phyloP scores from a whole-genome alignment of 2,113 vertebrate species.

The Triplophysa rosa region DNA sequence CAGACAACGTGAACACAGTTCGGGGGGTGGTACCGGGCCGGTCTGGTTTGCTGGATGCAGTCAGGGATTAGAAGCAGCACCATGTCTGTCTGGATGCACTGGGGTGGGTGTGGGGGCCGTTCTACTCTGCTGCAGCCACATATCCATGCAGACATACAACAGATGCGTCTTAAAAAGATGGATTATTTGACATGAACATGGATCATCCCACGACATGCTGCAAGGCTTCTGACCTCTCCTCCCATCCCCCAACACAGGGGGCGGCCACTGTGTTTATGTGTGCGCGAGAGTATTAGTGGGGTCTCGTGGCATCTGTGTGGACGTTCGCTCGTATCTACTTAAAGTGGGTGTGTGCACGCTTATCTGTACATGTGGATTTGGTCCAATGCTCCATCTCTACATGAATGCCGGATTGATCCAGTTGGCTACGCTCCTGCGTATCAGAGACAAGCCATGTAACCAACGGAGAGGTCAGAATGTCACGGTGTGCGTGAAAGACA shows the following conservation, averaged over 20 bases:
- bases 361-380: conserved; percentile 32
- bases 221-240: conserved; percentile 70
- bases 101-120: conserved; percentile 44
- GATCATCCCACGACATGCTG: conserved; percentile 72
- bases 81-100: conserved; percentile 71
- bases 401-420: conserved; percentile 29
- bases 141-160: conserved; percentile 66
- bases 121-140: conserved; percentile 19
- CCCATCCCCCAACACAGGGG: conserved; percentile 60
- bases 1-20: conserved; percentile 33
- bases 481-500: conserved; percentile 8
- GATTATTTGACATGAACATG: conserved; percentile 73
- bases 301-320: conserved; percentile 19
- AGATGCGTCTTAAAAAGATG: conserved; percentile 69
- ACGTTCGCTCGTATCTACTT: conserved; percentile 17
- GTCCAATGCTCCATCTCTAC: conserved; percentile 26
- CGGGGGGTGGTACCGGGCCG: conserved; percentile 67
- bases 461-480: conserved; percentile 36
- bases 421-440: not conserved
- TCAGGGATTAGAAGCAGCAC: conserved; percentile 66
- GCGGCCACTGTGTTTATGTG: conserved; percentile 46
- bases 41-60: conserved; percentile 40
- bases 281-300: conserved; percentile 54
- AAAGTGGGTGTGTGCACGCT: not conserved
- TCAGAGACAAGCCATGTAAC: conserved; percentile 14